Conservation (phyloP, 2,888 invertebrate genomes). For the Meloe dianella region DNA sequence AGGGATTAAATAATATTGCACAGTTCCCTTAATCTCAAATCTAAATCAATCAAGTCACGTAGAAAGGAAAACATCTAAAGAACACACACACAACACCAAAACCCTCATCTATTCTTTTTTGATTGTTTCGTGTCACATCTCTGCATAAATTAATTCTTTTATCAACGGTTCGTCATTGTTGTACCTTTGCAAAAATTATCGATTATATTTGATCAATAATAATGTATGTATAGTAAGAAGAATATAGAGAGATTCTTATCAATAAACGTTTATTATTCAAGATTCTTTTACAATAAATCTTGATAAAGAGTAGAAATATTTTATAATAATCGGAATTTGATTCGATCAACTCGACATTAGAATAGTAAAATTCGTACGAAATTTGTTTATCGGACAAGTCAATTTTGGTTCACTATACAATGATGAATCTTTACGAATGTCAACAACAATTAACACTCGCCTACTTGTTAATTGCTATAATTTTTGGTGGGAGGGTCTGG, state of each 20-base stretch:
- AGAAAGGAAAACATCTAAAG: background rate
- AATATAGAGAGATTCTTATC: background rate
- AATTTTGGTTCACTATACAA: background rate
- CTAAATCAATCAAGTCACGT: background rate
- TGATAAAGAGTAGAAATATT: background rate
- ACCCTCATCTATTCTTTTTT: background rate
- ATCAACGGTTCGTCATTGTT: background rate
- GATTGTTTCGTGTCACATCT: conserved; percentile 3
- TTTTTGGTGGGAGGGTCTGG: background rate
- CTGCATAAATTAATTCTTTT: conserved; percentile 1
- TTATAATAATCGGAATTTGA: too few species aligned
- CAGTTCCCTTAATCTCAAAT: background rate
- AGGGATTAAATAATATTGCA: background rate
- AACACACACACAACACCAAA: background rate
- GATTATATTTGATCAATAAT: background rate
- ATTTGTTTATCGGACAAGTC: background rate
- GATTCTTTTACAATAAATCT: background rate
- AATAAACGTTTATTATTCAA: background rate
- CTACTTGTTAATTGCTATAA: conserved; percentile 12
- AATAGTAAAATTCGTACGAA: too few species aligned
- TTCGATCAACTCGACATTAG: too few species aligned
- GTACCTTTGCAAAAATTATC: background rate
- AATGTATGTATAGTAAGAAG: too few species aligned
- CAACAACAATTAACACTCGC: conserved; percentile 13
- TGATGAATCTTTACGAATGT: background rate